Percentiles rank a stretch among this genome's conserved stretches.
Conservation (phyloP, 2,113 vertebrate species). For the Larimichthys polyactis region DNA sequence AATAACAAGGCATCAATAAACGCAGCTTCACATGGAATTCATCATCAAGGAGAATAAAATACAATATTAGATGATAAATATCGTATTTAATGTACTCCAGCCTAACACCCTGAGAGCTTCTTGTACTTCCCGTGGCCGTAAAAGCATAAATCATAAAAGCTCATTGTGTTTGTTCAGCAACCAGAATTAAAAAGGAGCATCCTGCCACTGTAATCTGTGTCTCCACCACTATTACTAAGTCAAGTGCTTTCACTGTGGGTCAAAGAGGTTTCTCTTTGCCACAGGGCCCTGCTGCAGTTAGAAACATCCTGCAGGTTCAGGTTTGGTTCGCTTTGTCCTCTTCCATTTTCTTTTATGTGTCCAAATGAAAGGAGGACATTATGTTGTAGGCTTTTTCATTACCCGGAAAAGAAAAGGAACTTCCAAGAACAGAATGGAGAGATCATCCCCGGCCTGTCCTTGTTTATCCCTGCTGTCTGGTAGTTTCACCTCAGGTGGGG, state of each 20-base stretch:
- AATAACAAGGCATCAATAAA: too few relatives aligned
- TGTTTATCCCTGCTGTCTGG: constrained; percentile 27
- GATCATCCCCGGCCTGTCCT: background rate
- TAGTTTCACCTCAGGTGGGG: constrained; percentile 30
- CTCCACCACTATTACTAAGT: background rate
- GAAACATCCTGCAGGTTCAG: constrained; percentile 4
- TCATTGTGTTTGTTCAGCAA: constrained; percentile 36
- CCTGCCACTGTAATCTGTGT: background rate
- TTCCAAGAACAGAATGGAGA: background rate
- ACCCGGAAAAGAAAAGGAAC: constrained; percentile 5
- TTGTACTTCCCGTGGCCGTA: background rate
- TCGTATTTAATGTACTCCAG: background rate
- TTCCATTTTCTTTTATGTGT: constrained; percentile 31
- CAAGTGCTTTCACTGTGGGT: constrained; percentile 16
- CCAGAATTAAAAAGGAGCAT: constrained; percentile 2
- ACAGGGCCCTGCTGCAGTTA: constrained; percentile 1
- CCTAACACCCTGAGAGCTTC: background rate
- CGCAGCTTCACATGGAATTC: too few relatives aligned
- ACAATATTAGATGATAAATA: background rate
- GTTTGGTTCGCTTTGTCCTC: constrained; percentile 9
- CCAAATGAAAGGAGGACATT: constrained; percentile 31
- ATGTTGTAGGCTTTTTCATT: constrained; percentile 23
- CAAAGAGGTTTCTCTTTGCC: constrained; percentile 1
- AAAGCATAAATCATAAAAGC: constrained; percentile 30
- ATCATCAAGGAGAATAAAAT: background rate